These are phyloP conservation scores for Siniperca scherzeri DNA, from an alignment of 2,797 vertebrate species.

Conservation along the genomic window DNA sequence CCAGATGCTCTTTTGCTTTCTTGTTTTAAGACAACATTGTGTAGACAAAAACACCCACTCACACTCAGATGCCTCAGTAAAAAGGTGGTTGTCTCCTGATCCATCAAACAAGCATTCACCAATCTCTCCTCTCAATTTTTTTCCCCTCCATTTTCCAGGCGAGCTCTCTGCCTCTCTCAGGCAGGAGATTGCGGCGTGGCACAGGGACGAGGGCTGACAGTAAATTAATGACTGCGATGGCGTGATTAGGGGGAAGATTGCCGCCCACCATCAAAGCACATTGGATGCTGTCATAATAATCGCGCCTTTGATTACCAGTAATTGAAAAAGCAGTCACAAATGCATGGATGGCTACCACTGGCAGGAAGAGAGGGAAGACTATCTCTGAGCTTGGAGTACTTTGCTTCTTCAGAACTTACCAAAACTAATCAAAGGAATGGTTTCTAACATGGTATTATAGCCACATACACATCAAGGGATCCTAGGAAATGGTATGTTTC, in stretches of 20 bases:
- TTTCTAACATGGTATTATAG: constrained; percentile 17
- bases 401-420: constrained; percentile 40
- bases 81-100: constrained; percentile 53
- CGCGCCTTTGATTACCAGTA: constrained; percentile 77
- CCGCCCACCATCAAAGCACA: constrained; percentile 81
- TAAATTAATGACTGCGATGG: constrained; percentile 87
- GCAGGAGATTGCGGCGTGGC: constrained; percentile 76
- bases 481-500: constrained; percentile 42
- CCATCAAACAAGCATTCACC: constrained; percentile 58
- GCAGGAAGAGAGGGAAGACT: constrained; percentile 18
- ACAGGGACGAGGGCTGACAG: constrained; percentile 83
- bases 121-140: constrained; percentile 42
- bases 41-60: constrained; percentile 48
- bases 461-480: constrained; percentile 21
- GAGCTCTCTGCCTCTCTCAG: constrained; percentile 83
- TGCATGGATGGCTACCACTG: constrained; percentile 50
- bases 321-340: constrained; percentile 82
- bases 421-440: constrained; percentile 54
- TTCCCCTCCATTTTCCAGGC: constrained; percentile 77
- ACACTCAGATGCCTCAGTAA: constrained; percentile 46
- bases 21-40: constrained; percentile 41
- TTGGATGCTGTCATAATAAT: constrained; percentile 81
- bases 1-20: constrained; percentile 45
- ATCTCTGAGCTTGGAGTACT: constrained; percentile 39
- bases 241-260: constrained; percentile 86